phyloP scores from a whole-genome alignment of 30 jellyfish, hydroid and myxozoan species.

The Aurelia sp. region DNA sequence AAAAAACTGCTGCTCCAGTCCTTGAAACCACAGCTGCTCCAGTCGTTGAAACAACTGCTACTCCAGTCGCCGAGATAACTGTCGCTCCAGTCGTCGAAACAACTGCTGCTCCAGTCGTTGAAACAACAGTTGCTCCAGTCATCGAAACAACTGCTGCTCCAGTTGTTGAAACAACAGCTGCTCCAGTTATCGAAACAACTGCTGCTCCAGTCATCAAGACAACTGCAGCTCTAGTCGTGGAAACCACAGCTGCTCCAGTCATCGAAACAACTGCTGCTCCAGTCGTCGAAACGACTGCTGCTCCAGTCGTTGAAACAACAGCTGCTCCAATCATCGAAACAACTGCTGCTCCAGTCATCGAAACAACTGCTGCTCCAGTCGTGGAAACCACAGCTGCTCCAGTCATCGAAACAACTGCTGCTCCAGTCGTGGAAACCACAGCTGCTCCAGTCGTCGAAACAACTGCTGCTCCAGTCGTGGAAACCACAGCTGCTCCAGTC shows the following conservation, averaged over 20 bases:
- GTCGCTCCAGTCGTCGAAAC: constrained; percentile 25
- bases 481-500: constrained; percentile 43
- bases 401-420: background rate
- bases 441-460: constrained; percentile 29
- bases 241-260: constrained; percentile 24
- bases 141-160: constrained; percentile 11
- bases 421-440: constrained; percentile 31
- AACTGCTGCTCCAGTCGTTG: constrained; percentile 24
- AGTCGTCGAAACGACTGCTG: background rate
- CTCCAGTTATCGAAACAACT: constrained; percentile 15
- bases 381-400: constrained; percentile 11
- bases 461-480: constrained; percentile 31
- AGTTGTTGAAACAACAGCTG: background rate
- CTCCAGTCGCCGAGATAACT: constrained; percentile 6
- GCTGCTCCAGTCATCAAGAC: background rate
- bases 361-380: constrained; percentile 7
- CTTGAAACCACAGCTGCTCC: constrained; percentile 4
- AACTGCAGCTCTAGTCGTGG: constrained; percentile 10
- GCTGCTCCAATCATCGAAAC: constrained; percentile 12
- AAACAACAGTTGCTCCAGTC: constrained; percentile 9
- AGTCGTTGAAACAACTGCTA: constrained; percentile 17
- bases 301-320: background rate
- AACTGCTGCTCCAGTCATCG: constrained; percentile 15
- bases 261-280: constrained; percentile 9
- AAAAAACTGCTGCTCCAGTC: background rate